These are phyloP conservation scores for Leptopilina boulardi DNA, from an alignment of 1,140 invertebrate species.

Conservation along the genomic window DNA sequence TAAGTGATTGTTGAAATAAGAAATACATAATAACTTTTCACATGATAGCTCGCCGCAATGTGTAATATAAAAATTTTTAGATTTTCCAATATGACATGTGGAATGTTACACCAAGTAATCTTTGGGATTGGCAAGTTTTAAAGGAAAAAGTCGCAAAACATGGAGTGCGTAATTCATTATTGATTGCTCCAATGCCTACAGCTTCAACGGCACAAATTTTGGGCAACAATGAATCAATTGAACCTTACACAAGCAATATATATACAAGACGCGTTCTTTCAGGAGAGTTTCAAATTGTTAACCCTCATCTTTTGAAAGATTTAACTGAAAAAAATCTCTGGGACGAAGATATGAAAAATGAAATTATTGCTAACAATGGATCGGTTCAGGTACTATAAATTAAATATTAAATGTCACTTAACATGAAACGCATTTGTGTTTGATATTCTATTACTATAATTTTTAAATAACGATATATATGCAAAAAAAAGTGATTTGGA, in stretches of 20 bases:
- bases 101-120: conserved; percentile 89
- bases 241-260: conserved; percentile 98
- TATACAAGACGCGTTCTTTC: conserved; percentile 96
- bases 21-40: no score
- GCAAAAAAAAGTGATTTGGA: no score
- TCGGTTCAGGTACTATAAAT: conserved; percentile 85
- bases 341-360: conserved; percentile 98
- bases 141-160: conserved; percentile 92
- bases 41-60: no score
- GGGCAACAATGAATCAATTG: conserved; percentile 99
- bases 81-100: conserved; percentile 99
- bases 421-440: not conserved
- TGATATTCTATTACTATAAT: not conserved
- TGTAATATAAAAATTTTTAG: conserved; percentile 60
- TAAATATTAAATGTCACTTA: not conserved
- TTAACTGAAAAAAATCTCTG: conserved; percentile 93
- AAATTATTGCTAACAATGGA: conserved; percentile 93
- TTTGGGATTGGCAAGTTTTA: conserved; percentile 93
- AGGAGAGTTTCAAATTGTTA: conserved; percentile 94
- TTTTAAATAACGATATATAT: no score
- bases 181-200: conserved; percentile 99
- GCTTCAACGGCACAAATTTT: conserved; percentile 99
- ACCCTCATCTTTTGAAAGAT: conserved; percentile 96
- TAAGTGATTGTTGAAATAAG: conserved; percentile 67
- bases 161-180: conserved; percentile 95